Base-by-base conservation (phyloP, 2,797 vertebrate species). In the Sebastes taczanowskii region DNA sequence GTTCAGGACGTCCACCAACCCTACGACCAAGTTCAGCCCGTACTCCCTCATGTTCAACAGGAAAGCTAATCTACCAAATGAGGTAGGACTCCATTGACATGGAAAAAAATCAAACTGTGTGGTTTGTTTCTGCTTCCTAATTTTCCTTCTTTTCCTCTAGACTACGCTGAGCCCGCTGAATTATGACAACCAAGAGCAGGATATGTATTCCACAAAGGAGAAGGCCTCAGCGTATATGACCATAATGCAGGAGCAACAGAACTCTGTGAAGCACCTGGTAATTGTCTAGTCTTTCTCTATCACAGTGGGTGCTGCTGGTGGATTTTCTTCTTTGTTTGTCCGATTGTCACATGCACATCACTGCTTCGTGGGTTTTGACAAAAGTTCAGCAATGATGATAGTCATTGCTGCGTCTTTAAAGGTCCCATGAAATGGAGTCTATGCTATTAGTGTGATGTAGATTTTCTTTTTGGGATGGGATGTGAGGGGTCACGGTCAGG, bases 11-110 rank as follows among this genome's bases (percentile, higher is more conserved):
- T 95, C 97, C 0, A 85, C 94, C 83, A 97, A 97, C 87, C 90
- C 96, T 0, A 88, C 94, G 0, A 98, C 97, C 4, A 97, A 96
- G 85, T 97, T 97, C 82, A 95, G 95, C 2, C 97, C 97, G 0
- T 97, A 97, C 85, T 97, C 96, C 69, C 96, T 98, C 82, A 96
- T 98, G 95, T 98, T 97, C 84, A 97, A 95, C 94, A 95, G 97
- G 92, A 95, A 95, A 5, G 93, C 94, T n/a, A 94, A 89, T 83
- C 83, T 95, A 63, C 95, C 95, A 0, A 94, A 89, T 8, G 77
- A 92, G 86, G 93, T 94, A 14, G 16, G 75, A 27, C 2, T 62
- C 11, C 13, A 27, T 3, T 9, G n/a, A 18, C 7, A 7, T 38
- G 10, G 4, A 11, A 13, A 7, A 11, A 42, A 9, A 7, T 10